These are phyloP conservation scores for Murina feae DNA, from an alignment of 2,113 vertebrate genomes.

Conservation along the genomic window DNA sequence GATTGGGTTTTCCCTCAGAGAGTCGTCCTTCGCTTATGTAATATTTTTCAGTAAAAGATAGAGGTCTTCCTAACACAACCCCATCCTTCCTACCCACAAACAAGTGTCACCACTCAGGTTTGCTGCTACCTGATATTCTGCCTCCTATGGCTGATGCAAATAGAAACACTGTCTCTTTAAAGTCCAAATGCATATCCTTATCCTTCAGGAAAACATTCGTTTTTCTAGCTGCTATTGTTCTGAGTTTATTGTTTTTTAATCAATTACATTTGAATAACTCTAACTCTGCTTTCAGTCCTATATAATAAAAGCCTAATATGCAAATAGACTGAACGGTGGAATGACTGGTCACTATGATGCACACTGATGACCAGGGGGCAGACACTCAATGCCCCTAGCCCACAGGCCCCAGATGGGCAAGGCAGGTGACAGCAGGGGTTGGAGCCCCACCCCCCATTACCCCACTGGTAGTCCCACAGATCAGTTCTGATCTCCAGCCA, in stretches of 20 bases:
- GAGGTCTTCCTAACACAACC: not conserved
- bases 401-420: too few relatives aligned
- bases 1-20: not conserved
- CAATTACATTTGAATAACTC: not conserved
- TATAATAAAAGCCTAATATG: too few relatives aligned
- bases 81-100: not conserved
- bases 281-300: not conserved
- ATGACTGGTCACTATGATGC: too few relatives aligned
- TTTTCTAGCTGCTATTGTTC: not conserved
- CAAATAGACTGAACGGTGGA: too few relatives aligned
- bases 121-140: not conserved
- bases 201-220: not conserved
- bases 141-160: not conserved
- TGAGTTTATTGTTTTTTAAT: not conserved
- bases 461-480: too few relatives aligned
- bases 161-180: not conserved
- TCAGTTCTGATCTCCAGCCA: too few relatives aligned
- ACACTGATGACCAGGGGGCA: too few relatives aligned
- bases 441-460: too few relatives aligned
- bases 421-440: too few relatives aligned
- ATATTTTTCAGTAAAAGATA: not conserved
- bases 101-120: not conserved
- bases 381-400: too few relatives aligned
- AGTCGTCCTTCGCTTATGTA: not conserved
- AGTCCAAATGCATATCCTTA: not conserved